These are phyloP conservation scores for Chauna torquata DNA, from an alignment of 2,113 vertebrate species.

Conservation along the genomic window DNA sequence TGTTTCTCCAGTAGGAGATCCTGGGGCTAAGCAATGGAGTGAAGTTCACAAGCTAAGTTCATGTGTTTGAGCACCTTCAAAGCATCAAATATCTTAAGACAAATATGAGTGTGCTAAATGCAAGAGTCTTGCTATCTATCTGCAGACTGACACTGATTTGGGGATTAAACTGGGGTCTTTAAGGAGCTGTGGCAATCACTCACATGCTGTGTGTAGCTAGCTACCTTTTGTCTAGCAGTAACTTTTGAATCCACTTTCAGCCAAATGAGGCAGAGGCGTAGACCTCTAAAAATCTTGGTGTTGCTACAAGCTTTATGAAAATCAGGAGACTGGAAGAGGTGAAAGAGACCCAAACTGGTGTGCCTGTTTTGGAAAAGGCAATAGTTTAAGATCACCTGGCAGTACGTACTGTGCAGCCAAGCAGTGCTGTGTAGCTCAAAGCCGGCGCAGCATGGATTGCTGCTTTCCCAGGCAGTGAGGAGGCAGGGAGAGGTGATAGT, in stretches of 20 bases:
- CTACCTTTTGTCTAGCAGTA: neutral
- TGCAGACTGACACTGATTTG: neutral
- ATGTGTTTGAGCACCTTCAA: neutral
- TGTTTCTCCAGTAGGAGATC: neutral
- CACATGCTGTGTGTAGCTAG: accelerated
- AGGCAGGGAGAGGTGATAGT: neutral
- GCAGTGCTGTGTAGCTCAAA: neutral
- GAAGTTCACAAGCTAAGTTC: neutral
- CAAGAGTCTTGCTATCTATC: neutral
- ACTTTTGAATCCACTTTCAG: neutral
- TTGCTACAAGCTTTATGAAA: neutral
- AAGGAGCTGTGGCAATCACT: neutral
- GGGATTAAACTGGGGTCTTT: neutral
- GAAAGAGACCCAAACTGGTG: neutral
- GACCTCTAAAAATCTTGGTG: neutral
- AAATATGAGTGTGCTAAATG: neutral
- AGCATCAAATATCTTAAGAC: neutral
- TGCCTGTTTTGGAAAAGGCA: neutral
- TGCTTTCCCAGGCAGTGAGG: neutral
- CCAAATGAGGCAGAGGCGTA: neutral
- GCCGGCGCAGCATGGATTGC: neutral
- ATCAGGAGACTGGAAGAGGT: neutral
- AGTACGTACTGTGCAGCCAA: neutral
- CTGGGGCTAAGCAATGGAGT: neutral
- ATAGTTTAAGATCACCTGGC: neutral